Evolutionary conservation across 1,140 invertebrate genomes (phyloP).

Genomic region (Caenorhabditis remanei): DNA sequence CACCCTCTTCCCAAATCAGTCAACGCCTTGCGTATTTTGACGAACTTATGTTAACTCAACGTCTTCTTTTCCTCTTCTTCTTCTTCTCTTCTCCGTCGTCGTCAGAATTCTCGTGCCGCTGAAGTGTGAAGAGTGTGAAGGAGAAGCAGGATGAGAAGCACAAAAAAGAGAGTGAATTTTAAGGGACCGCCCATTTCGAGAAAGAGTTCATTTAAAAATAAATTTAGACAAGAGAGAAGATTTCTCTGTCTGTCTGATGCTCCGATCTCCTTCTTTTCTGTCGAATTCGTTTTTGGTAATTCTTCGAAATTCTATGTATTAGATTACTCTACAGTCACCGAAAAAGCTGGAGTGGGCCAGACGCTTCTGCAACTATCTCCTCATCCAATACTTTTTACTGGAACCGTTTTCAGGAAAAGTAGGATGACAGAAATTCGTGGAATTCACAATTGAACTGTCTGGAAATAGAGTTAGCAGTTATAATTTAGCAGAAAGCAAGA

Average conservation of each 20-base stretch:
- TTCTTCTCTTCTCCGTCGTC: not conserved
- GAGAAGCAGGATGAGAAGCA: not conserved
- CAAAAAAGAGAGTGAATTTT: not conserved
- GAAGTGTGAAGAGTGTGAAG: slow-evolving; percentile 38
- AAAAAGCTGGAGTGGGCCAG: too few relatives aligned
- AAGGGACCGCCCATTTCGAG: slow-evolving; percentile 4
- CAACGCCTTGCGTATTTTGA: slow-evolving; percentile 31
- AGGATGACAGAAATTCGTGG: too few relatives aligned
- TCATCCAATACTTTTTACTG: too few relatives aligned
- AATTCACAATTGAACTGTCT: too few relatives aligned
- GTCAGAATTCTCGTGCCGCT: slow-evolving; percentile 7
- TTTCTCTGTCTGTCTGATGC: not conserved
- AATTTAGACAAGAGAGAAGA: not conserved
- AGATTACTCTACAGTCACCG: too few relatives aligned
- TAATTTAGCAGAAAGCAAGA: too few relatives aligned
- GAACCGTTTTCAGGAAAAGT: too few relatives aligned
- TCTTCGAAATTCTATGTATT: too few relatives aligned
- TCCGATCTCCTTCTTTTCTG: not conserved
- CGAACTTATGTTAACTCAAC: slow-evolving; percentile 54
- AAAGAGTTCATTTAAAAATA: not conserved
- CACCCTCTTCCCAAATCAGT: slow-evolving; percentile 41
- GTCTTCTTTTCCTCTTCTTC: slow-evolving; percentile 11
- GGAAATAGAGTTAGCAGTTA: too few relatives aligned
- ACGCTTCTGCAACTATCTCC: too few relatives aligned
- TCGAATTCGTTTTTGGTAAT: not conserved